These are phyloP conservation scores for Thalassophryne amazonica DNA, from an alignment of 2,797 vertebrate genomes.

Conservation along the genomic window DNA sequence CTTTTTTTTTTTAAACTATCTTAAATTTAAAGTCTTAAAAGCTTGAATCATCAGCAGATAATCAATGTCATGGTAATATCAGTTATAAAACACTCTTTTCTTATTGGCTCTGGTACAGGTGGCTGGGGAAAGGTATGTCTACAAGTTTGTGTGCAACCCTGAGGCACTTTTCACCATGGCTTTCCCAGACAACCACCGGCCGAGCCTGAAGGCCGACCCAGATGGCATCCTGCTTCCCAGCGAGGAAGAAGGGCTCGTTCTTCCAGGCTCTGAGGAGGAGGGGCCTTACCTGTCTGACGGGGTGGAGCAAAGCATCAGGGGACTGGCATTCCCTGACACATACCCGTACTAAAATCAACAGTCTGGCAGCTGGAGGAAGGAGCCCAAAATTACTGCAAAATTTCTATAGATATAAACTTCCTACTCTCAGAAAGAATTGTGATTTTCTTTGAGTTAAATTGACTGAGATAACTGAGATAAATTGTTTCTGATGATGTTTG, in stretches of 20 bases:
- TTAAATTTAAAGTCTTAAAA: too few species aligned
- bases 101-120: slow-evolving; percentile 72
- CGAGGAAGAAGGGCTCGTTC: slow-evolving; percentile 85
- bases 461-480: too few species aligned
- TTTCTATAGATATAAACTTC: too few species aligned
- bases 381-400: slow-evolving; percentile 25
- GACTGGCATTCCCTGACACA: slow-evolving; percentile 81
- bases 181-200: slow-evolving; percentile 91
- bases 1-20: too few species aligned
- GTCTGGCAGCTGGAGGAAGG: neutral
- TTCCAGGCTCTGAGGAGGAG: slow-evolving; percentile 85
- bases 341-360: slow-evolving; percentile 81
- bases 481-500: too few species aligned
- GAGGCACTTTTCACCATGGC: slow-evolving; percentile 95
- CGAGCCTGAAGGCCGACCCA: slow-evolving; percentile 86
- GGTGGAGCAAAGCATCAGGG: slow-evolving; percentile 76
- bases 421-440: too few species aligned
- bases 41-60: too few species aligned
- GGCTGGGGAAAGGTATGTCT: slow-evolving; percentile 92
- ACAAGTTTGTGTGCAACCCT: slow-evolving; percentile 93
- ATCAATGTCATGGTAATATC: too few species aligned
- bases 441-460: too few species aligned
- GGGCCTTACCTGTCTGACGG: slow-evolving; percentile 81
- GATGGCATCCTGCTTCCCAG: slow-evolving; percentile 68
- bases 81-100: too few species aligned